Evolutionary conservation across 2,888 invertebrate species (phyloP).

Genomic region (Steinernema hermaphroditum): DNA sequence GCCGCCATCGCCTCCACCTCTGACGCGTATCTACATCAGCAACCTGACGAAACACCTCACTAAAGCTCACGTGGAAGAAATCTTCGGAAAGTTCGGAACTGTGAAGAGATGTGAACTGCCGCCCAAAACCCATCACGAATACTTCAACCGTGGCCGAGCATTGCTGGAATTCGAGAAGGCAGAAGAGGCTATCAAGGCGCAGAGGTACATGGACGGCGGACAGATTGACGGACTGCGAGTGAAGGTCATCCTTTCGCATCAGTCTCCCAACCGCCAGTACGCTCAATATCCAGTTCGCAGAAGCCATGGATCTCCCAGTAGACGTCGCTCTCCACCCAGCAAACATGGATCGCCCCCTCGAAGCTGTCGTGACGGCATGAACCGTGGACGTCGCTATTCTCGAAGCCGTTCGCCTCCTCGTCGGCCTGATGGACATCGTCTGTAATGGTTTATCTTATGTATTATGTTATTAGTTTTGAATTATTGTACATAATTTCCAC

Average conservation of each 20-base stretch:
- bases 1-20: slow-evolving; percentile 23
- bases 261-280: not conserved
- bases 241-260: not conserved
- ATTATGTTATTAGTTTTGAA: not conserved
- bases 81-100: slow-evolving; percentile 76
- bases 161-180: slow-evolving; percentile 91
- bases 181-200: slow-evolving; percentile 95
- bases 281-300: not conserved
- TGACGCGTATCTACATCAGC: not conserved
- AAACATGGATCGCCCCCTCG: not conserved
- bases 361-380: slow-evolving; percentile 33
- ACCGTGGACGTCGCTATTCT: slow-evolving; percentile 36
- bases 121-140: slow-evolving; percentile 82
- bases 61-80: slow-evolving; percentile 82
- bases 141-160: slow-evolving; percentile 87
- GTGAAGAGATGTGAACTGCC: slow-evolving; percentile 84
- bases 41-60: slow-evolving; percentile 42
- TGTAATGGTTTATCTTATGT: slow-evolving; percentile 7
- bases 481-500: not conserved
- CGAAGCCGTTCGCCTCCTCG: slow-evolving; percentile 37
- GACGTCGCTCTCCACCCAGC: not conserved
- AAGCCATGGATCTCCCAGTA: not conserved
- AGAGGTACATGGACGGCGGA: slow-evolving; percentile 98
- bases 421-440: not conserved
- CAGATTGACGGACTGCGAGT: slow-evolving; percentile 57